A percentile compares a stretch with the other conserved stretches of the same genome.
Evolutionary conservation across 2,797 vertebrate genomes (phyloP).

Genomic region (Gymnopithys bicolor): DNA sequence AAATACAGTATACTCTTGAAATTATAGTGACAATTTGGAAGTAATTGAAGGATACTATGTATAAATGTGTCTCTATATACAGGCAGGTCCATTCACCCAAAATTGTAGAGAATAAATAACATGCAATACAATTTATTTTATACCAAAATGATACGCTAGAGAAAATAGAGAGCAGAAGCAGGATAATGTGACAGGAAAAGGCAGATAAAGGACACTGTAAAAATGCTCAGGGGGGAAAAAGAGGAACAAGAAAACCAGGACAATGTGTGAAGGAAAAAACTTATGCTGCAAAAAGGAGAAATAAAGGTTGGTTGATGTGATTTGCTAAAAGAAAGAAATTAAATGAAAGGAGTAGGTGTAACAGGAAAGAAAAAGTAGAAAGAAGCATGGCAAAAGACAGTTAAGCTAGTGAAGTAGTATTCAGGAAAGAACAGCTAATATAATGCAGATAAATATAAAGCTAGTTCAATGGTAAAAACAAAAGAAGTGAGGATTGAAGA

Average conservation of each 20-base stretch:
- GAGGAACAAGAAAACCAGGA: not conserved
- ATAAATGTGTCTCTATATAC: not conserved
- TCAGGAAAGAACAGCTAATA: not conserved
- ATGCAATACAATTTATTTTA: constrained; percentile 32
- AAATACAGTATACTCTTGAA: constrained; percentile 49
- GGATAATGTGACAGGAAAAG: constrained; percentile 47
- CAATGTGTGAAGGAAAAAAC: not conserved
- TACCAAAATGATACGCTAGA: constrained; percentile 47
- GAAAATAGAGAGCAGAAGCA: constrained; percentile 24
- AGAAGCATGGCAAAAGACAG: not conserved
- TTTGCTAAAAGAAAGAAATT: constrained; percentile 1
- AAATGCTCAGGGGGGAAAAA: not conserved
- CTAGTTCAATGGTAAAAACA: not conserved
- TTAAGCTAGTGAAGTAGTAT: not conserved
- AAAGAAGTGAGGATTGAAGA: not conserved
- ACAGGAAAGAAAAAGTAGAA: not conserved
- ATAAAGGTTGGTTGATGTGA: not conserved
- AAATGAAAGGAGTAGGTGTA: not conserved
- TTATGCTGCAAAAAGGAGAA: not conserved
- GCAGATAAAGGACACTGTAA: constrained; percentile 33
- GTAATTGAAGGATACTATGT: constrained; percentile 4
- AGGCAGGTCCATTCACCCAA: not conserved
- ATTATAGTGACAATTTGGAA: constrained; percentile 37
- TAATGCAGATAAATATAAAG: not conserved
- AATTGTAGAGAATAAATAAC: constrained; percentile 41